Conservation (phyloP, 1,140 invertebrate genomes). For the Drosophila varians region DNA sequence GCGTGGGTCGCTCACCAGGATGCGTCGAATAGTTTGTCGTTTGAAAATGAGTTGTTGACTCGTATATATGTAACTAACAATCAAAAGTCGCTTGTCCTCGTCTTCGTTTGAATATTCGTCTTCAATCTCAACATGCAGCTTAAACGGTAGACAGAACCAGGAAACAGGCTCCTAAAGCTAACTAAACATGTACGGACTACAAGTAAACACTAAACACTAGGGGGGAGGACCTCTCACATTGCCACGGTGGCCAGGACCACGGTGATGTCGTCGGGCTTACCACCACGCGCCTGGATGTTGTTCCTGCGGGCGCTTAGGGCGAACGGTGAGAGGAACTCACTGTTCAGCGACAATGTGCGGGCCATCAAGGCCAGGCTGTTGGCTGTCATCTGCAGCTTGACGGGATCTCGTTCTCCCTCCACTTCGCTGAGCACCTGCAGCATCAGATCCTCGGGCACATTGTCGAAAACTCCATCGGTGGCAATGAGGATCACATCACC, state of each 20-base stretch:
- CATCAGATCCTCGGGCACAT: constrained; percentile 95
- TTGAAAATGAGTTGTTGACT: constrained; percentile 33
- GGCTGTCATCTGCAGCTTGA: constrained; percentile 93
- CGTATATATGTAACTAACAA: constrained; percentile 65
- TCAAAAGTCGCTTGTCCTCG: constrained; percentile 30
- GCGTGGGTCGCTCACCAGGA: constrained; percentile 64
- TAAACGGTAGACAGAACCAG: constrained; percentile 72
- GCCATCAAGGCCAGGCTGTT: constrained; percentile 98
- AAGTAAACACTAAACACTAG: constrained; percentile 72
- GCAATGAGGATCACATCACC: constrained; percentile 98
- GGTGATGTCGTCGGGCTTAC: constrained; percentile 99
- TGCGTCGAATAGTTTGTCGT: constrained; percentile 52
- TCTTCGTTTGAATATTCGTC: constrained; percentile 18
- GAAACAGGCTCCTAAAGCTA: constrained; percentile 68
- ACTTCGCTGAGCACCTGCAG: constrained; percentile 83
- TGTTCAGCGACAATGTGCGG: constrained; percentile 95
- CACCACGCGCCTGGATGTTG: constrained; percentile 96
- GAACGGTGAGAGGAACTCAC: constrained; percentile 97
- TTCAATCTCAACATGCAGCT: constrained; percentile 71
- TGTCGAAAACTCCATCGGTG: constrained; percentile 99
- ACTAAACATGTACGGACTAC: constrained; percentile 72
- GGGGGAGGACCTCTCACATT: constrained; percentile 85
- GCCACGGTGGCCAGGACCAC: constrained; percentile 96
- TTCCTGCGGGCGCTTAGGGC: constrained; percentile 95
- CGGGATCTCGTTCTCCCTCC: constrained; percentile 89